phyloP scores from a whole-genome alignment of 2,113 vertebrate genomes.

The Ceyx cyanopectus region DNA sequence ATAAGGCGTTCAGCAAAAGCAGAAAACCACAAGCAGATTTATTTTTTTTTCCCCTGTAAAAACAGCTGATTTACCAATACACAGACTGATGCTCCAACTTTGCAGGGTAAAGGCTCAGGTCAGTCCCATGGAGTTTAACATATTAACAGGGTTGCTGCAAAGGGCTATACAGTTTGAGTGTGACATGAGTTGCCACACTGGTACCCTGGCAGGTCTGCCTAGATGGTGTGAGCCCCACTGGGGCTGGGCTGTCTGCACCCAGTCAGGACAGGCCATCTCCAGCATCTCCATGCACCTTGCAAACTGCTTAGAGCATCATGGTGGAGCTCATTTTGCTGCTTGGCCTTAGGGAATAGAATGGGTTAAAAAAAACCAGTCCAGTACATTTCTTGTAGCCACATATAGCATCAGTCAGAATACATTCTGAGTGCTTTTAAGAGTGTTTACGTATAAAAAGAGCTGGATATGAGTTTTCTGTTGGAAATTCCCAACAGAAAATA shows the following conservation, averaged over 20 bases:
- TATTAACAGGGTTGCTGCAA: not conserved
- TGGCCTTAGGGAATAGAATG: not conserved
- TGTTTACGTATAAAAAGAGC: not conserved
- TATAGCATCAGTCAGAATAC: not conserved
- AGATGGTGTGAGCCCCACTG: accelerated
- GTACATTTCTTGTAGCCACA: not conserved
- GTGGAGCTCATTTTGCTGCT: not conserved
- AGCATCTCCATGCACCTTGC: not conserved
- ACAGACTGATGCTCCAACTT: not conserved
- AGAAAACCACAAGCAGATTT: not conserved
- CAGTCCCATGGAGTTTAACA: not conserved
- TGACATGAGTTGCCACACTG: not conserved
- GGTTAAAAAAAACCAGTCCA: accelerated
- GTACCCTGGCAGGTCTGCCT: not conserved
- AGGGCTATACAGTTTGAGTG: accelerated
- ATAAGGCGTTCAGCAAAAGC: not conserved
- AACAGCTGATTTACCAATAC: not conserved
- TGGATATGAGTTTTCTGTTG: not conserved
- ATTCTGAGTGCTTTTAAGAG: not conserved
- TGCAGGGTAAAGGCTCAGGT: not conserved
- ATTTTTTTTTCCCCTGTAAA: not conserved
- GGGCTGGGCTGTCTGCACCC: no score
- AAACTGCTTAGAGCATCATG: not conserved
- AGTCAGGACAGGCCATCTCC: not conserved
- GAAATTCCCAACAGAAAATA: not conserved